These are phyloP conservation scores for Rhopalosiphum padi DNA, from an alignment of 1,140 invertebrate species.

Conservation along the genomic window DNA sequence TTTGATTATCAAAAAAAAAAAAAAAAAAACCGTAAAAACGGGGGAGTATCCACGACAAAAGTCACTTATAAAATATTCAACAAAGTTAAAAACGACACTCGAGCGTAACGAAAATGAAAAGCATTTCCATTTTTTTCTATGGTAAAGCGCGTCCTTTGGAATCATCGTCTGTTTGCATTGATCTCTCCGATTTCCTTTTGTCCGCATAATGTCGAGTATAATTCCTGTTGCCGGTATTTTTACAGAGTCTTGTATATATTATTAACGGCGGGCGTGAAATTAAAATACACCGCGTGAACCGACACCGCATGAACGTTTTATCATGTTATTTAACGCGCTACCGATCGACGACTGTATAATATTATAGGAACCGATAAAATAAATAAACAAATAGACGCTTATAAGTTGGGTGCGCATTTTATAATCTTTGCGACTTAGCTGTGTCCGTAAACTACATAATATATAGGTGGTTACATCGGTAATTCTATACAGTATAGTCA, in stretches of 20 bases:
- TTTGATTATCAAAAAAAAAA: slow-evolving; percentile 38
- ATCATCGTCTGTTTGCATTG: slow-evolving; percentile 22
- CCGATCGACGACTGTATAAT: not conserved
- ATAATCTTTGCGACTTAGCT: not conserved
- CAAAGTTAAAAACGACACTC: slow-evolving; percentile 37
- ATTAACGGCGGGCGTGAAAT: not conserved
- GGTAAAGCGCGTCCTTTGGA: not conserved
- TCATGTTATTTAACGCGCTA: not conserved
- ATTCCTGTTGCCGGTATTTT: slow-evolving; percentile 22
- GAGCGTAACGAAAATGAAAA: slow-evolving; percentile 41
- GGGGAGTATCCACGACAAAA: slow-evolving; percentile 40
- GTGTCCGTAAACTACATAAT: not conserved
- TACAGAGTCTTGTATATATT: not conserved
- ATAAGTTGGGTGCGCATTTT: not conserved
- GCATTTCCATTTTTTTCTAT: slow-evolving; percentile 42
- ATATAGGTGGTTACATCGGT: not conserved
- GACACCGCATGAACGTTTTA: slow-evolving; percentile 11
- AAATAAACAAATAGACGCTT: not conserved
- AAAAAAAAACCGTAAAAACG: slow-evolving; percentile 30
- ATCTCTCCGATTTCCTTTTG: slow-evolving; percentile 33
- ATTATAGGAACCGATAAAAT: not conserved
- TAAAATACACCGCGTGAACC: slow-evolving; percentile 7
- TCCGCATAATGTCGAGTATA: slow-evolving; percentile 10
- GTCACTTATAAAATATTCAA: slow-evolving; percentile 55
- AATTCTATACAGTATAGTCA: not conserved